Evolutionary conservation across 2,888 invertebrate genomes (phyloP).

Genomic region (Apotomis turbidana): DNA sequence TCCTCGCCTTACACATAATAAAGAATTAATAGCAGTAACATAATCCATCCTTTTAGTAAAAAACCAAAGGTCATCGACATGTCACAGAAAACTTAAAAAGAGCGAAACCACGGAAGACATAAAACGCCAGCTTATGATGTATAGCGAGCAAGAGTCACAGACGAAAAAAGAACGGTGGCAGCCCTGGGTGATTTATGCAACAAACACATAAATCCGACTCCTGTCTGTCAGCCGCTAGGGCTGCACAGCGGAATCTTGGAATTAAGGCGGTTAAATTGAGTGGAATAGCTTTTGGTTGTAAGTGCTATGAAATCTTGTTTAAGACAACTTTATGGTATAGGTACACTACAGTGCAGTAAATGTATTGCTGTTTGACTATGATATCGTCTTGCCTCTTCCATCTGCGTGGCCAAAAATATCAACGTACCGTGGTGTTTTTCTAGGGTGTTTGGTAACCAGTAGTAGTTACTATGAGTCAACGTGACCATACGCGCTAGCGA

Average conservation of each 20-base stretch:
- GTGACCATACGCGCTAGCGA: no score
- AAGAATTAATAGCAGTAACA: neutral
- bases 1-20: neutral
- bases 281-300: constrained; percentile 1
- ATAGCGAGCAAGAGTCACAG: constrained; percentile 62
- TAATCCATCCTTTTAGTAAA: neutral
- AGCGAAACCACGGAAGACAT: constrained; percentile 66
- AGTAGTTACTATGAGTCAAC: no score
- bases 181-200: constrained; percentile 80
- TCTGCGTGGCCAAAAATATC: no score
- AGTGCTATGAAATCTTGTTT: constrained; percentile 3
- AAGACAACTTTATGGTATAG: neutral
- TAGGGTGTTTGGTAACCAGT: no score
- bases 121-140: constrained; percentile 69
- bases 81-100: constrained; percentile 46
- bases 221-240: constrained; percentile 70
- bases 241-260: constrained; percentile 24
- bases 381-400: no score
- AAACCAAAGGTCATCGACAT: constrained; percentile 29
- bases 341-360: neutral
- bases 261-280: constrained; percentile 22
- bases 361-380: no score
- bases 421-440: no score
- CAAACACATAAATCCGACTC: constrained; percentile 85
- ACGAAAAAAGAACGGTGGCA: constrained; percentile 70